These are phyloP conservation scores for Cephalopterus ornatus DNA, from an alignment of 2,113 vertebrate genomes.

Conservation along the genomic window DNA sequence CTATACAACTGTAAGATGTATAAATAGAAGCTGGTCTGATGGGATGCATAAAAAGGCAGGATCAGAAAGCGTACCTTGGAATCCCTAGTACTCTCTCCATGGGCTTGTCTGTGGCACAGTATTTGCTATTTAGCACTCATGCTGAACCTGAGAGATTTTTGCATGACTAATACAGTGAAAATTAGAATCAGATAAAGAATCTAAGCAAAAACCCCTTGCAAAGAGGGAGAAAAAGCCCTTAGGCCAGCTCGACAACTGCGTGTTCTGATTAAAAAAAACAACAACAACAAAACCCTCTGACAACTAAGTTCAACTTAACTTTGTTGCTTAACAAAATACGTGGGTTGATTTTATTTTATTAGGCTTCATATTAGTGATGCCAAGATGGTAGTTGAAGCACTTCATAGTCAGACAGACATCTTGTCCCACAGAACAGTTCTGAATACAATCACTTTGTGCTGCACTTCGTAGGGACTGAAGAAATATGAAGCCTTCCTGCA, in stretches of 20 bases:
- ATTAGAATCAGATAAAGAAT: neutral
- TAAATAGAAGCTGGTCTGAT: neutral
- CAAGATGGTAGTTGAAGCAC: neutral
- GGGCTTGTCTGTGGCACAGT: neutral
- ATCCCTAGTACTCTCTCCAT: neutral
- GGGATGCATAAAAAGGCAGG: neutral
- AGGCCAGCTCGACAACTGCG: neutral
- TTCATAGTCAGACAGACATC: neutral
- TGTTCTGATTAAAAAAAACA: neutral
- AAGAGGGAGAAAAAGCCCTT: neutral
- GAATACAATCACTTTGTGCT: neutral
- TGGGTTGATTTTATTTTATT: neutral
- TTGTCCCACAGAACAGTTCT: neutral
- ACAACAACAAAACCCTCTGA: neutral
- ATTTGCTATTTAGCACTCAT: neutral
- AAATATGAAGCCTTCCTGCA: neutral
- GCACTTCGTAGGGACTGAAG: neutral
- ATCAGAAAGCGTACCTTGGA: neutral
- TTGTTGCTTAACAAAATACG: neutral
- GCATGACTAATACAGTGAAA: neutral
- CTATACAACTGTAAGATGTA: neutral
- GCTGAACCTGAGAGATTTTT: neutral
- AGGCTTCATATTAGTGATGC: neutral
- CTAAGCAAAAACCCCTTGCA: neutral
- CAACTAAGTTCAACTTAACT: neutral